phyloP scores from a whole-genome alignment of 2,888 invertebrate genomes.

The Anorthoa munda region DNA sequence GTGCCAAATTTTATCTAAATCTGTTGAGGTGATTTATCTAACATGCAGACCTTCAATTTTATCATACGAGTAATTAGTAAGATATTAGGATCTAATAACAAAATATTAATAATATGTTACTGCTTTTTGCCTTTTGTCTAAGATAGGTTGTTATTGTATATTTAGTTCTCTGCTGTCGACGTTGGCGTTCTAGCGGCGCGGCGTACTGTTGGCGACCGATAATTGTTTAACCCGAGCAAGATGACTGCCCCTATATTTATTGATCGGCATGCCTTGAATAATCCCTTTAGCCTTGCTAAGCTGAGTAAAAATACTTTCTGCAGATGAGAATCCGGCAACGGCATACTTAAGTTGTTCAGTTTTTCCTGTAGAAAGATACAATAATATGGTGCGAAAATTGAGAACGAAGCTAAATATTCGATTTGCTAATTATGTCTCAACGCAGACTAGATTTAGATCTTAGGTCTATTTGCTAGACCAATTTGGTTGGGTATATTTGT shows the following conservation, averaged over 20 bases:
- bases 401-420: too few species aligned
- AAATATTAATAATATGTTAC: neutral
- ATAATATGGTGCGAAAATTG: neutral
- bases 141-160: neutral
- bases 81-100: too few species aligned
- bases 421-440: too few species aligned
- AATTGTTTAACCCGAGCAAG: constrained; percentile 35
- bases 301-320: neutral
- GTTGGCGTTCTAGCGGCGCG: neutral
- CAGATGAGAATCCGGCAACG: neutral
- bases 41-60: too few species aligned
- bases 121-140: neutral
- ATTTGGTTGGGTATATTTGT: too few species aligned
- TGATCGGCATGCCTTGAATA: constrained; percentile 38
- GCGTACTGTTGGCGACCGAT: constrained; percentile 2
- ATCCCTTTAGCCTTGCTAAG: neutral
- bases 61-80: too few species aligned
- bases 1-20: too few species aligned
- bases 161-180: neutral
- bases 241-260: constrained; percentile 41
- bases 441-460: too few species aligned
- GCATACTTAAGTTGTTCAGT: neutral
- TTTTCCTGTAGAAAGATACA: neutral
- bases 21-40: too few species aligned
- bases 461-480: neutral